Percentiles rank a stretch among this genome's conserved stretches.
These are phyloP conservation scores for Drosophila lowei DNA, from an alignment of 1,140 invertebrate genomes.

Conservation along the genomic window DNA sequence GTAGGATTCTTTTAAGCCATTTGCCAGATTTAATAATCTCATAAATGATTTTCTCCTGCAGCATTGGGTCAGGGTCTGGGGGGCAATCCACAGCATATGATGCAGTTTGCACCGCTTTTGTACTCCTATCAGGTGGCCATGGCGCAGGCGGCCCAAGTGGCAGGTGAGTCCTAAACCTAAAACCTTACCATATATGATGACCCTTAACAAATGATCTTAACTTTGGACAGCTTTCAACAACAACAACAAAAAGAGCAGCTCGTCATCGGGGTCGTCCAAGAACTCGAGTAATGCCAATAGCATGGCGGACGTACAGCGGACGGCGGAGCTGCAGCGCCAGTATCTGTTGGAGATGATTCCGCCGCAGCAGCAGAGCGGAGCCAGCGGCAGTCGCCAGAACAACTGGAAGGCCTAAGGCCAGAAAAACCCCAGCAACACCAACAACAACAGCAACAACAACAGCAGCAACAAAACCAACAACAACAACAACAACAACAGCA, in stretches of 20 bases:
- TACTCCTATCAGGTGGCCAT: constrained; percentile 94
- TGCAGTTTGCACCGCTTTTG: constrained; percentile 92
- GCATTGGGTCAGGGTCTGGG: constrained; percentile 76
- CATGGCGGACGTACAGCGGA: constrained; percentile 90
- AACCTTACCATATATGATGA: background rate
- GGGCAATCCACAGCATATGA: constrained; percentile 89
- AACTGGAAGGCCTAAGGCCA: constrained; percentile 82
- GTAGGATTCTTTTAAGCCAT: constrained; percentile 79
- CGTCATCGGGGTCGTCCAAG: constrained; percentile 68
- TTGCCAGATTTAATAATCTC: too few relatives aligned
- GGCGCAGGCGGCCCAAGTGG: constrained; percentile 88
- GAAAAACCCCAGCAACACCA: constrained; percentile 6
- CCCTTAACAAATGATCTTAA: background rate
- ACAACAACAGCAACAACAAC: constrained; percentile 14
- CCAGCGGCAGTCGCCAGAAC: constrained; percentile 81
- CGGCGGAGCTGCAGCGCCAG: constrained; percentile 95
- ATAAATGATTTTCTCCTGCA: constrained; percentile 13
- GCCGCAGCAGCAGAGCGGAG: constrained; percentile 85
- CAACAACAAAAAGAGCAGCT: constrained; percentile 76
- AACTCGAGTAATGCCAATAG: constrained; percentile 85
- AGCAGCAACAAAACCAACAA: constrained; percentile 43
- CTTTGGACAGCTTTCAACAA: constrained; percentile 66
- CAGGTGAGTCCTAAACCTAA: constrained; percentile 73
- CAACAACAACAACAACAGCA: constrained; percentile 13
- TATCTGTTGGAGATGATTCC: constrained; percentile 98